These are phyloP conservation scores for Stegana nigrithorax DNA, from an alignment of 2,888 invertebrate species.

Conservation along the genomic window DNA sequence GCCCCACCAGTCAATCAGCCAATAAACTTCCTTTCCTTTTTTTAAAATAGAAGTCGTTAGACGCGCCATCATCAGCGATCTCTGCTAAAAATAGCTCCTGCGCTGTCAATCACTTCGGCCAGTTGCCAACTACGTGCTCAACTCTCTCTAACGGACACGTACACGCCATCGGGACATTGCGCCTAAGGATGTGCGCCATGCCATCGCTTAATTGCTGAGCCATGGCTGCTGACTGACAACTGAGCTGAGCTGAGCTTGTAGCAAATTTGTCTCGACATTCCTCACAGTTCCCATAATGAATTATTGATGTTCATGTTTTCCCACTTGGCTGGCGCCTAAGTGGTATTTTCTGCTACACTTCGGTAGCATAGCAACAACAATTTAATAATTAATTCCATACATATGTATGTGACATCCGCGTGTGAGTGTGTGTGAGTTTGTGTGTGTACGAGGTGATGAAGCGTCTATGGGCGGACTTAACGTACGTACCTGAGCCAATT, in stretches of 20 bases:
- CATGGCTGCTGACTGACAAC: not conserved
- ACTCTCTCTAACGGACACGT: too few relatives aligned
- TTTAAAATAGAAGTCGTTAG: slow-evolving; percentile 6
- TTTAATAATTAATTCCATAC: slow-evolving; percentile 43
- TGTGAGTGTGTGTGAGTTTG: slow-evolving; percentile 1
- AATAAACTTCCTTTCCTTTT: too few relatives aligned
- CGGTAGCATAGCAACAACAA: slow-evolving; percentile 45
- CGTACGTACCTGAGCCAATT: too few relatives aligned
- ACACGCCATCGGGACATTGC: too few relatives aligned
- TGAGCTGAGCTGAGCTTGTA: not conserved
- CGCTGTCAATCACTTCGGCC: not conserved
- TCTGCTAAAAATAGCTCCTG: not conserved
- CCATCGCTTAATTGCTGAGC: too few relatives aligned
- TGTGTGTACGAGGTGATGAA: not conserved
- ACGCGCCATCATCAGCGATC: not conserved
- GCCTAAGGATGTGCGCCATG: not conserved
- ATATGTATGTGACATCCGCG: too few relatives aligned
- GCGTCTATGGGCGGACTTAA: too few relatives aligned
- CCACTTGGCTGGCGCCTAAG: slow-evolving; percentile 47
- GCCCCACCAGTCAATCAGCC: too few relatives aligned
- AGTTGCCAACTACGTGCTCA: too few relatives aligned
- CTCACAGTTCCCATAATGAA: slow-evolving; percentile 8
- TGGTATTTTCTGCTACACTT: slow-evolving; percentile 21
- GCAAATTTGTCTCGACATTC: not conserved
- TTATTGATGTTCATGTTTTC: slow-evolving; percentile 16